Evolutionary conservation across 2,888 invertebrate species (phyloP), one percentile per base, ranked within the genome.

Genomic region (Diogma glabrata): DNA sequence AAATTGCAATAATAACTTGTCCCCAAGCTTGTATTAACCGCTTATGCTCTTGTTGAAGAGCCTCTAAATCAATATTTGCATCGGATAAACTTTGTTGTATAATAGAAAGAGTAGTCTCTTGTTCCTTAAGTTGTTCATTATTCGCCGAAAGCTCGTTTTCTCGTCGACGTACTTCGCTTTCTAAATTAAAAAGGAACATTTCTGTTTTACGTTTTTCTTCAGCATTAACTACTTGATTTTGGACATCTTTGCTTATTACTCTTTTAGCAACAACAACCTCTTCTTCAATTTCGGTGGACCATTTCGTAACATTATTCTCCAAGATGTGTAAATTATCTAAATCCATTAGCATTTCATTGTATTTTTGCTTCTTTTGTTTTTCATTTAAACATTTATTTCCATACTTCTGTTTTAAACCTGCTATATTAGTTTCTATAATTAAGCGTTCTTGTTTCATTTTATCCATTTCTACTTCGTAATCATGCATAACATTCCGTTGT

Each of bases 11-110:
- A 3, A 88, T 74, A 36, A 87, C 82, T 12, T 82, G 78, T 62
- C 83, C 81, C 87, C 87, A 88, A 6, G 84, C 75, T 59, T 79
- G 78, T 55, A 82, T 74, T 16, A 87, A 69, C 4, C 80, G 78
- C 33, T 78, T 78, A 54, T 84, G 79, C 58, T 87, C 87, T 47
- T 76, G 69, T 58, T 83, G 79, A 47, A 87, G 63, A 19, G 79
- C 81, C 62, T 85, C 83, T 19, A 87, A 68, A 61, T 87, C 87
- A 0, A 81, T 77, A 54, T 81, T 81, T n/a, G 82, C 82, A 54
- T 82, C 75, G 1, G 81, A 77, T 23, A 84, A 76, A 63, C 80
- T 71, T 59, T 74, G 73, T 33, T 74, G 73, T 14, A 78, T 60
- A 12, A 70, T 65, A 53, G 79, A 76, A 61, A 81, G 76, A 59